A percentile compares a stretch with the other conserved stretches of the same genome.
Conservation (phyloP, 2,888 invertebrate species). For the Nymphalis c-album region DNA sequence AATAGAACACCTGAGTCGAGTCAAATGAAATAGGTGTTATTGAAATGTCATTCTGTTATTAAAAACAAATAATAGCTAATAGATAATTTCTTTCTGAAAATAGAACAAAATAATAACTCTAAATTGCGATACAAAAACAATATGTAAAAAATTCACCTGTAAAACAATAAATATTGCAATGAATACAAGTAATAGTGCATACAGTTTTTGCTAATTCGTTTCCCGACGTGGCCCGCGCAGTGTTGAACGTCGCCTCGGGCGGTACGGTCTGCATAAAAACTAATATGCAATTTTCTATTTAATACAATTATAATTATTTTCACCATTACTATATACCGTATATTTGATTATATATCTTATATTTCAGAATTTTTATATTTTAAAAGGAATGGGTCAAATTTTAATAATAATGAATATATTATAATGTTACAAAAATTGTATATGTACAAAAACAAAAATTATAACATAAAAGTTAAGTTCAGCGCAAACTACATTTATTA, state of each 20-base stretch:
- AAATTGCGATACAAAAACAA: background rate
- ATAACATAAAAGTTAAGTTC: no score
- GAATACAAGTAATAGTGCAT: conserved; percentile 28
- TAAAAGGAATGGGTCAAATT: background rate
- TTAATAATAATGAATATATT: no score
- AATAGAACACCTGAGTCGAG: no score
- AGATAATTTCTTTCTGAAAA: background rate
- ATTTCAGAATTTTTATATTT: background rate
- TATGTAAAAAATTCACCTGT: conserved; percentile 4
- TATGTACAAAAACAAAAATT: no score
- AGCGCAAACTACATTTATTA: background rate
- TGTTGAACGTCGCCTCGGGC: conserved; percentile 30
- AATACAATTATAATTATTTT: conserved; percentile 9
- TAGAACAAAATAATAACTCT: background rate
- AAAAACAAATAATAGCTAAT: background rate
- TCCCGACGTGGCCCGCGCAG: conserved; percentile 23
- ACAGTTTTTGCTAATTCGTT: conserved; percentile 31
- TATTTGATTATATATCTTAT: background rate
- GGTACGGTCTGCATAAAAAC: conserved; percentile 31
- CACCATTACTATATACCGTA: background rate
- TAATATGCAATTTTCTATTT: conserved; percentile 5
- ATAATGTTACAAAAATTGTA: no score
- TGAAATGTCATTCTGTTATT: no score
- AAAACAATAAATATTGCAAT: conserved; percentile 8
- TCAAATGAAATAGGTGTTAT: no score